Base-by-base conservation (phyloP, 1,140 invertebrate genomes). In the Drosophila parabipectinata region DNA sequence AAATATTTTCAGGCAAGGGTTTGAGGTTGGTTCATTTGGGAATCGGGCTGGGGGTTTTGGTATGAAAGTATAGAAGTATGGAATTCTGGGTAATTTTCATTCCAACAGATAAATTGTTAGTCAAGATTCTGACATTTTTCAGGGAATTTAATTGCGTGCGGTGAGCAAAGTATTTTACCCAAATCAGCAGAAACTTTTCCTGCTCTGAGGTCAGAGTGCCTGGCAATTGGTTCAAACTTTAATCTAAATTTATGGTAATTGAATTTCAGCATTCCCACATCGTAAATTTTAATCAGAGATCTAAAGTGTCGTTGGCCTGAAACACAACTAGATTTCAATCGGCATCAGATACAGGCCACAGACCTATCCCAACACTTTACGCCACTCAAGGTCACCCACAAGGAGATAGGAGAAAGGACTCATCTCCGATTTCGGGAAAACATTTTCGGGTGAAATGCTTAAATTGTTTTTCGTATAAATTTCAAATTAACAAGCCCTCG, bases 381-480 rank as follows among this genome's bases (percentile, higher is more conserved):
- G 55, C 61, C 67, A 61, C 64, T 51, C 75, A 83, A 83, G 79
- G 79, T 83, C 72, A 84, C 50, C 53, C 57, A 48, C 66, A 57
- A 34, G 52, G 68, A 55, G 26, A 15, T 45, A 44, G 26, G 32
- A 28, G n/a, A 10, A 21, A 52, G 8, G 54, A 24, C 48, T 61
- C 55, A 45, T 48, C 63, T 63, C 58, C 66, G 45, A 69, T 82
- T 64, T 47, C 50, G 37, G 67, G 73, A 10, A 34, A 64, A 63
- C 54, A 58, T 73, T 79, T 76, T 50, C 30, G 78, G 54, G 59
- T 81, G 69, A 75, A 79, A 55, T 73, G 78, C 56, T 82, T 75
- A 85, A 87, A 85, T 87, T 85, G 78, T 82, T 85, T 87, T 85
- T 87, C 64, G 74, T 87, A 87, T 87, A 87, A 87, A 87, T 85